phyloP scores from a whole-genome alignment of 2,888 invertebrate genomes.

The Phaedon cochleariae region DNA sequence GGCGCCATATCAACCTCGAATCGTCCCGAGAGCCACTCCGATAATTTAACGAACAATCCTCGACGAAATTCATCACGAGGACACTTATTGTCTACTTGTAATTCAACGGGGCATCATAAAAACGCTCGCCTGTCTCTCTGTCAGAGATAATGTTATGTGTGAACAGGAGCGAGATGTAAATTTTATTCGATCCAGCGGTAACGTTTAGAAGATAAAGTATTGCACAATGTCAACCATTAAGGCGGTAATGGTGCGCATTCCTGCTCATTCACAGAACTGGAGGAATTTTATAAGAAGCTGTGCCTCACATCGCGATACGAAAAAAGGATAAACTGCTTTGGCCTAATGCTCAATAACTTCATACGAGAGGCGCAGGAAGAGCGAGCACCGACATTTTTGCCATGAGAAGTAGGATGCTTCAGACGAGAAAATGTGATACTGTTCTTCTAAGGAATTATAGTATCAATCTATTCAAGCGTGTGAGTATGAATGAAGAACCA shows the following conservation, averaged over 20 bases:
- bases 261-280: constrained; percentile 53
- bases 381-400: too few species aligned
- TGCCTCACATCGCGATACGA: constrained; percentile 38
- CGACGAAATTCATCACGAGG: too few species aligned
- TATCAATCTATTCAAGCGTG: too few species aligned
- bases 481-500: too few species aligned
- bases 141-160: constrained; percentile 52
- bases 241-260: constrained; percentile 51
- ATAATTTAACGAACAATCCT: too few species aligned
- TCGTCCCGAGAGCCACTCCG: too few species aligned
- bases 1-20: not conserved
- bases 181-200: constrained; percentile 49
- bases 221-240: constrained; percentile 52
- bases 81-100: too few species aligned
- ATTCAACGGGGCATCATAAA: too few species aligned
- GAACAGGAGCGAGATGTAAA: constrained; percentile 53
- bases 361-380: constrained; percentile 1
- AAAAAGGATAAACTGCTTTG: constrained; percentile 32
- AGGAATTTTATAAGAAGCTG: constrained; percentile 54
- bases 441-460: too few species aligned
- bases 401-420: too few species aligned
- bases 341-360: constrained; percentile 21
- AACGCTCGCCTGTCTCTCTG: not conserved
- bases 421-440: too few species aligned
- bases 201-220: constrained; percentile 53